Base-by-base conservation (phyloP, 2,797 vertebrate species). In the Gymnodraco acuticeps region DNA sequence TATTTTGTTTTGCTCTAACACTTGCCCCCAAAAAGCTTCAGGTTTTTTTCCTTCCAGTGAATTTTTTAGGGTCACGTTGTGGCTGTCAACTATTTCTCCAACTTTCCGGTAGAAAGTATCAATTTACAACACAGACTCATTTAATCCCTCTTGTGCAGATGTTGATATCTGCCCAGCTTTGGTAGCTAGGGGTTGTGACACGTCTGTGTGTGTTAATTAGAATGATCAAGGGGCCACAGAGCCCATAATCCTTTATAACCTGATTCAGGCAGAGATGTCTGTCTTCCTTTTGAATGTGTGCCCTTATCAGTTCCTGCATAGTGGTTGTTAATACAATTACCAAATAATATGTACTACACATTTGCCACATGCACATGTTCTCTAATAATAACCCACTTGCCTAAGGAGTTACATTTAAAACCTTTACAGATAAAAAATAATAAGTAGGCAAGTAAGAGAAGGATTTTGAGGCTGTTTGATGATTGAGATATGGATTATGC, bases 151-250 rank as follows among this genome's bases (percentile, higher is more conserved):
- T 84, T 72, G 63, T 59, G 48, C 62, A 73, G 75, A 80, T 66
- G 71, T 78, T 58, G 55, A 56, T 80, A 80, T 84, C 81, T 77
- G 42, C 48, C 48, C 43, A 53, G 64, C 12, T 83, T 82, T 73
- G 70, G 68, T 53, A 67, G 70, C 63, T 33, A 1, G 41, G 59
- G 85, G 81, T 79, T 77, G 63, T 67, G 81, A 77, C 81, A 78
- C 75, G 4, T 17, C 46, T 61, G 46, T 64, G 67, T 79, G 78
- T 86, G 75, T 86, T 90, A 82, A 89, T 87, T 87, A 80, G 60
- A 82, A 77, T 61, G 72, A 84, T 80, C 64, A 77, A 75, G 68
- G 71, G 78, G 64, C 67, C 80, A 73, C 52, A 8, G 43, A 17
- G 31, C 19, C 59, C 78, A 45, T 83, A 85, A 87, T 88, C 86